Evolutionary conservation across 2,113 vertebrate genomes (phyloP).

Genomic region (rabbit (Oryctolagus cuniculus)): mOryCun1.1 NC_091432.1:70464501-70465000

Average conservation of each 20-base stretch:
- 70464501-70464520: not conserved
- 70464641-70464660: not conserved
- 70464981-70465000: conserved; percentile 58
- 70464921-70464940: conserved; percentile 37
- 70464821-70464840: not conserved
- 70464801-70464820: conserved; percentile 12
- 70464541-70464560: not conserved
- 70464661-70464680: conserved; percentile 14
- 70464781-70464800: conserved; percentile 17
- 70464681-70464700: conserved; percentile 10
- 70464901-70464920: conserved; percentile 41
- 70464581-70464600: not conserved
- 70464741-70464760: not conserved
- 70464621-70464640: conserved; percentile 24
- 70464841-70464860: not conserved
- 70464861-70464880: not conserved
- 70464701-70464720: conserved; percentile 1
- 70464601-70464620: not conserved
- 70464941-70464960: conserved; percentile 52
- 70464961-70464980: conserved; percentile 49
- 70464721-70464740: not conserved
- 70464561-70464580: not conserved
- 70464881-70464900: not conserved
- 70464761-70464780: conserved; percentile 29
- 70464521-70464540: not conserved